These are phyloP conservation scores for Chitala chitala DNA, from an alignment of 2,113 vertebrate species.

Conservation along the genomic window DNA sequence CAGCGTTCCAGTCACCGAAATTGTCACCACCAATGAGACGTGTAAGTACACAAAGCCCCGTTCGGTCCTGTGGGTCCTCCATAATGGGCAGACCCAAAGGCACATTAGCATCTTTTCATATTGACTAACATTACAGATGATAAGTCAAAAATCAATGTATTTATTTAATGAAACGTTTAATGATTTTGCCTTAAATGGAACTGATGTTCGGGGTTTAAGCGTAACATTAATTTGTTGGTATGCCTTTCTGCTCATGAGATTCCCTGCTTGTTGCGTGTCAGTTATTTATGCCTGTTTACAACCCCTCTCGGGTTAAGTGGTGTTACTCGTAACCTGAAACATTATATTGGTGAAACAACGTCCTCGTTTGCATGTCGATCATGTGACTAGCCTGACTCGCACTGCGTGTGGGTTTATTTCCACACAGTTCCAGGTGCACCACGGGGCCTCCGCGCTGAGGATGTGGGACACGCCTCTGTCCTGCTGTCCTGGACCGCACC, in stretches of 20 bases:
- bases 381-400: neutral
- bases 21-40: conserved; percentile 71
- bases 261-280: neutral
- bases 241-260: neutral
- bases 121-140: no score
- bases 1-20: conserved; percentile 78
- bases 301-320: neutral
- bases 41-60: conserved; percentile 62
- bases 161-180: no score
- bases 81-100: neutral
- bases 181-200: no score
- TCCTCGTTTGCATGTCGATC: neutral
- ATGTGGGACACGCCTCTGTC: conserved; percentile 87
- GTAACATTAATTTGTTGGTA: neutral
- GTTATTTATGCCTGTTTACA: neutral
- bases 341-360: neutral
- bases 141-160: no score
- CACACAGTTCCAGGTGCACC: conserved; percentile 72
- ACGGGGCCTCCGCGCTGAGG: conserved; percentile 70
- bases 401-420: neutral
- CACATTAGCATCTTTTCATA: no score
- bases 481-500: conserved; percentile 81
- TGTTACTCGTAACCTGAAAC: neutral
- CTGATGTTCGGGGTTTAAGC: no score
- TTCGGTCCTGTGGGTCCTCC: neutral